Conservation (phyloP, 2,797 vertebrate genomes). For the Xyrichtys novacula region DNA sequence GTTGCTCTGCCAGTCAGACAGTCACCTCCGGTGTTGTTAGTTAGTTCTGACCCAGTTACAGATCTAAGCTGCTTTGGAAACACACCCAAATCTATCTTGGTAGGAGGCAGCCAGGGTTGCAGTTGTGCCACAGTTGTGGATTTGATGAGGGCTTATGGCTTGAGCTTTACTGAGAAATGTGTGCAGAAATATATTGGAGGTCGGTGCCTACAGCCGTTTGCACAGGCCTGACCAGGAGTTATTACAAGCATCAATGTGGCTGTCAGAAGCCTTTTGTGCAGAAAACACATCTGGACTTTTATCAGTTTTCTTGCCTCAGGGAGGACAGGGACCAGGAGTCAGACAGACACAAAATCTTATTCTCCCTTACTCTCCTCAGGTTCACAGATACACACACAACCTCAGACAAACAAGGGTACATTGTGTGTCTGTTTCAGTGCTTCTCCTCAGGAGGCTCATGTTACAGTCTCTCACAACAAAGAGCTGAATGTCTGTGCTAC, state of each 20-base stretch:
- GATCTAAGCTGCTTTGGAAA: slow-evolving; percentile 75
- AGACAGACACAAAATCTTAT: slow-evolving; percentile 44
- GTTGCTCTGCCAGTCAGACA: slow-evolving; percentile 31
- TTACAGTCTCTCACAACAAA: slow-evolving; percentile 79
- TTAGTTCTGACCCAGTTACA: slow-evolving; percentile 72
- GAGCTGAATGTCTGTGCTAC: slow-evolving; percentile 74
- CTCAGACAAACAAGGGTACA: slow-evolving; percentile 63
- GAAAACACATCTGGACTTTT: neutral
- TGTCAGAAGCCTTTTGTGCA: slow-evolving; percentile 14
- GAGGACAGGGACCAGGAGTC: slow-evolving; percentile 36
- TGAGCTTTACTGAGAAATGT: slow-evolving; percentile 38
- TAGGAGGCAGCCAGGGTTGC: slow-evolving; percentile 51
- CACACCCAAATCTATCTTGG: slow-evolving; percentile 55
- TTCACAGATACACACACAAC: slow-evolving; percentile 23
- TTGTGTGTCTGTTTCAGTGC: slow-evolving; percentile 73
- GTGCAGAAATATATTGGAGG: slow-evolving; percentile 43
- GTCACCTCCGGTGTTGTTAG: slow-evolving; percentile 37
- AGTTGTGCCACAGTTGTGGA: slow-evolving; percentile 37
- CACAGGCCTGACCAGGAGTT: slow-evolving; percentile 3
- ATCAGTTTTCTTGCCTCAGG: slow-evolving; percentile 39
- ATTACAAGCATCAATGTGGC: slow-evolving; percentile 12
- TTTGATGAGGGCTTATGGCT: slow-evolving; percentile 32
- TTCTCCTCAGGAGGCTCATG: slow-evolving; percentile 72
- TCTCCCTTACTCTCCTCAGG: slow-evolving; percentile 22
- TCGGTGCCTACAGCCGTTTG: slow-evolving; percentile 8